Percentiles rank a stretch among this genome's conserved stretches.
Evolutionary conservation across 2,888 invertebrate species (phyloP).

Genomic region (Mactromeris polynyma): DNA sequence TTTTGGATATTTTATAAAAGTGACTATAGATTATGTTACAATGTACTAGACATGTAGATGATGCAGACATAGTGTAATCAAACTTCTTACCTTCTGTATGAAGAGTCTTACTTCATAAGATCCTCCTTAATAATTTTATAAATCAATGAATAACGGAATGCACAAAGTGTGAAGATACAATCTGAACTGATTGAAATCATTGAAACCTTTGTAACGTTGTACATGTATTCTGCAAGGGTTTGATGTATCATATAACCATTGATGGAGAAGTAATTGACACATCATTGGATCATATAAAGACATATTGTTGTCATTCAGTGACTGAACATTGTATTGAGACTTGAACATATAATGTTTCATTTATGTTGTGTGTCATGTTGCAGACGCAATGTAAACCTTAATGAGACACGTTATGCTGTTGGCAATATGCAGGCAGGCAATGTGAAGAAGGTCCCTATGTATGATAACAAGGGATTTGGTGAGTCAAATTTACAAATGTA

Average conservation of each 20-base stretch:
- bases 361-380: conserved; percentile 52
- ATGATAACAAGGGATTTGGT: conserved; percentile 84
- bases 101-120: background rate
- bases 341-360: conserved; percentile 8
- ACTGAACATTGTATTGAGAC: conserved; percentile 2
- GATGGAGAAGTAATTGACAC: background rate
- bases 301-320: background rate
- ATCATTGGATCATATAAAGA: background rate
- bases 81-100: background rate
- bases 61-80: background rate
- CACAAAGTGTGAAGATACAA: background rate
- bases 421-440: conserved; percentile 80
- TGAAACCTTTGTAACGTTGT: background rate
- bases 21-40: background rate
- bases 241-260: background rate
- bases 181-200: background rate
- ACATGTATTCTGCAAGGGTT: background rate
- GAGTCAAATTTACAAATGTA: conserved; percentile 54
- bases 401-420: conserved; percentile 75
- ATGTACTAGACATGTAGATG: background rate
- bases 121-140: background rate
- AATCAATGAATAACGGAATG: background rate
- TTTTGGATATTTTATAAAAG: background rate
- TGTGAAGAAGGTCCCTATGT: conserved; percentile 80
- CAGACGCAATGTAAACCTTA: conserved; percentile 82